Evolutionary conservation across 2,888 invertebrate genomes (phyloP).

Genomic region (Callimorpha dominula): DNA sequence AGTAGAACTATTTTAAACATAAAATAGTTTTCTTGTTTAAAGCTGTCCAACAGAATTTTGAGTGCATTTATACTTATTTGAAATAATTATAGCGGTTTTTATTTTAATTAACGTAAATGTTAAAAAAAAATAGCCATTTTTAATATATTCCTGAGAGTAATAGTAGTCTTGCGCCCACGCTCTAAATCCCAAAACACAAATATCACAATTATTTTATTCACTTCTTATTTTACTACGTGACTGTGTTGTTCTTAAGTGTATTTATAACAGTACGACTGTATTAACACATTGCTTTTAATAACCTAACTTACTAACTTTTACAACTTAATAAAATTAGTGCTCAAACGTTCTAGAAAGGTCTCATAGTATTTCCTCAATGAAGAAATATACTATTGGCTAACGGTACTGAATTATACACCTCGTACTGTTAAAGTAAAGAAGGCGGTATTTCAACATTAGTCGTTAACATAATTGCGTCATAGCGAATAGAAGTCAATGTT

Average conservation of each 20-base stretch:
- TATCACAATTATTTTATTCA: too few species aligned
- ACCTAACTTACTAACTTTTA: too few species aligned
- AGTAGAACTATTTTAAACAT: too few species aligned
- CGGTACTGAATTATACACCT: neutral
- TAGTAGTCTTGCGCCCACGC: neutral
- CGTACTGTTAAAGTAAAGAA: neutral
- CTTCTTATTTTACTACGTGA: too few species aligned
- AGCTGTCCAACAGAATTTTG: neutral
- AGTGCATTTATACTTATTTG: too few species aligned
- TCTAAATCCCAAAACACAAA: neutral
- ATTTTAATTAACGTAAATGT: too few species aligned
- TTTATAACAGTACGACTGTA: too few species aligned
- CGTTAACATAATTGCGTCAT: neutral
- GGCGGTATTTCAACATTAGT: slow-evolving; percentile 2
- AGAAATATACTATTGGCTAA: neutral
- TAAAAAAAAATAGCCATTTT: too few species aligned
- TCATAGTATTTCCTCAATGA: neutral
- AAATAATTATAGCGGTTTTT: too few species aligned
- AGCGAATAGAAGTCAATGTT: slow-evolving; percentile 5
- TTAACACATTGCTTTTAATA: too few species aligned
- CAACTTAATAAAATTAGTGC: neutral
- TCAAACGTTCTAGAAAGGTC: neutral
- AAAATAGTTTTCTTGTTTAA: neutral
- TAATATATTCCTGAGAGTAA: neutral
- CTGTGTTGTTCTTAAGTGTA: neutral